These are phyloP conservation scores for Aurelia sp. DNA, from an alignment of 30 jellyfish, hydroid and myxozoan species.

Conservation along the genomic window DNA sequence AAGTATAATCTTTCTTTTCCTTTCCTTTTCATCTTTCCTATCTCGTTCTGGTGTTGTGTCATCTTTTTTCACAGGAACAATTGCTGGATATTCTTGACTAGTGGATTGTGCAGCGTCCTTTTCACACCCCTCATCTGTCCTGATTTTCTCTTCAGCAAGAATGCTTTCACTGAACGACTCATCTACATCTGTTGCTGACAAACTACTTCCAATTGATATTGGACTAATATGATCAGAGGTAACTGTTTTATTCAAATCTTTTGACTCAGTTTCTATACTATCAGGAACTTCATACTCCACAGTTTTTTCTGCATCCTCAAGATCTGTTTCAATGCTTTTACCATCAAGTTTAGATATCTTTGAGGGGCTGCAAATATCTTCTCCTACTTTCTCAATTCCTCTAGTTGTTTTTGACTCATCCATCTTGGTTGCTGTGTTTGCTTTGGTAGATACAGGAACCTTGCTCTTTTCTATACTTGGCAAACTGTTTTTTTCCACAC, in stretches of 20 bases:
- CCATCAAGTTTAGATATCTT: not conserved
- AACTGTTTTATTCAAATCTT: not conserved
- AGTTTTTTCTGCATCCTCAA: conserved; percentile 6
- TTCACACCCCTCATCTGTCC: not conserved
- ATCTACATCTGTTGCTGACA: not conserved
- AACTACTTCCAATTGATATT: not conserved
- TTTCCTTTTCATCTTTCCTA: conserved; percentile 3
- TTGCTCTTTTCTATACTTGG: not conserved
- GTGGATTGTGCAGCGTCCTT: not conserved
- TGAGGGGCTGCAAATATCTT: not conserved
- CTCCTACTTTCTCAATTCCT: not conserved
- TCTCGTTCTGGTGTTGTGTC: conserved; percentile 15
- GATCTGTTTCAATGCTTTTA: not conserved
- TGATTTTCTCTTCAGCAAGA: conserved; percentile 4
- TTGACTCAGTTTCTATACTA: not conserved
- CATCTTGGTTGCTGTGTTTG: not conserved
- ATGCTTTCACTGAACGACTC: conserved; percentile 12
- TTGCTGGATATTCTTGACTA: conserved; percentile 35
- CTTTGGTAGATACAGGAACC: not conserved
- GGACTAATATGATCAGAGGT: not conserved
- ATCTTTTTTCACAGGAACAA: not conserved
- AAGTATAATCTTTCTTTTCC: not conserved
- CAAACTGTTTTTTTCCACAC: no score
- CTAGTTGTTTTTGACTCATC: no score
- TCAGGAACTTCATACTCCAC: conserved; percentile 2